Conservation (phyloP, 1,140 invertebrate species). For the Limonius californicus region DNA sequence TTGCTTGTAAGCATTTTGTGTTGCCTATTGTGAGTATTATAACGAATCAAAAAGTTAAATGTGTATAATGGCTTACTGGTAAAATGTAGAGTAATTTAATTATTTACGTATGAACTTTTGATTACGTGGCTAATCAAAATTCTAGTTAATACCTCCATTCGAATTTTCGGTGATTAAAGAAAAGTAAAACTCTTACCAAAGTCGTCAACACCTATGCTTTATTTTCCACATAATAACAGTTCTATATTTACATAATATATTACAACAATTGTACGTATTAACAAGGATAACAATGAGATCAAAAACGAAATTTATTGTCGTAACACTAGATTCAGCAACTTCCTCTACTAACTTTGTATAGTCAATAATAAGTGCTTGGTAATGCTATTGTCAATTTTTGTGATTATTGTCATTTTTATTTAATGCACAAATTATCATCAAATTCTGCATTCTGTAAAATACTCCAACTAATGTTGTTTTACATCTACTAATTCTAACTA, state of each 20-base stretch:
- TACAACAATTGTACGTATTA: slow-evolving; percentile 23
- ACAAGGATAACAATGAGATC: slow-evolving; percentile 18
- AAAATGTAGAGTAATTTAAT: no score
- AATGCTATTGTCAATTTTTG: slow-evolving; percentile 4
- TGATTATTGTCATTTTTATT: neutral
- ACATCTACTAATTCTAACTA: slow-evolving; percentile 17
- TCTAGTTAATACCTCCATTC: no score
- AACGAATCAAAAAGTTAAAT: no score
- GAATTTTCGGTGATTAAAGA: no score
- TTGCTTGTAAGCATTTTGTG: no score
- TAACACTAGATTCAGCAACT: neutral
- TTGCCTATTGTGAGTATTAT: no score
- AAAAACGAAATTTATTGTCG: slow-evolving; percentile 15
- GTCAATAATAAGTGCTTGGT: neutral
- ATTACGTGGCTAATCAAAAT: no score
- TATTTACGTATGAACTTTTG: no score
- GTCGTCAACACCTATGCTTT: slow-evolving; percentile 15
- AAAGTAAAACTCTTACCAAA: no score
- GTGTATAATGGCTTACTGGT: no score
- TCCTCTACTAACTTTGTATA: neutral
- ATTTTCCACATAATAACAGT: slow-evolving; percentile 25
- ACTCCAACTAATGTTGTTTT: slow-evolving; percentile 12
- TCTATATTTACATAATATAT: slow-evolving; percentile 22
- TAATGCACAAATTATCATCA: neutral
- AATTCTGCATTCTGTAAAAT: no score